Evolutionary conservation across 2,888 invertebrate genomes (phyloP).

Genomic region (Stenurella melanura): DNA sequence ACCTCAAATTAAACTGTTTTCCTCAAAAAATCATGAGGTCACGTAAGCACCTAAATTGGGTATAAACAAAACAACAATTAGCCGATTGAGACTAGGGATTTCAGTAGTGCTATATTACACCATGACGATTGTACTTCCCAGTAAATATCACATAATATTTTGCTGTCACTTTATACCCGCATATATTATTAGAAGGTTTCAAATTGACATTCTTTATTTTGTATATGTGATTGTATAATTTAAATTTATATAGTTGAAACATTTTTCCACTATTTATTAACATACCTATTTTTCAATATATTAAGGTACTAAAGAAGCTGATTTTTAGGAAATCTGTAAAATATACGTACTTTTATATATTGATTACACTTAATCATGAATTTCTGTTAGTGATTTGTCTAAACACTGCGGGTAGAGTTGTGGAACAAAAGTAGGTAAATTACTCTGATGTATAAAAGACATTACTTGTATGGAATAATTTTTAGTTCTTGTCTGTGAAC

Average conservation of each 20-base stretch:
- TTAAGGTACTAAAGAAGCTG: neutral
- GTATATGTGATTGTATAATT: neutral
- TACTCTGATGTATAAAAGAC: slow-evolving; percentile 5
- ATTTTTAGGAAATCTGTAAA: no score
- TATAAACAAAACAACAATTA: no score
- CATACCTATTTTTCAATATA: neutral
- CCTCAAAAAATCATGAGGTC: no score
- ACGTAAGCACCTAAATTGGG: no score
- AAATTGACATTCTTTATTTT: neutral
- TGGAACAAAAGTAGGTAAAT: slow-evolving; percentile 8
- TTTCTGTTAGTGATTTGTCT: neutral
- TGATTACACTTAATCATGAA: neutral
- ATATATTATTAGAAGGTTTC: slow-evolving; percentile 9
- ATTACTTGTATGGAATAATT: neutral
- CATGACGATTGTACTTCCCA: no score
- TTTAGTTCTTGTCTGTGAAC: neutral
- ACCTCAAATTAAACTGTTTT: no score
- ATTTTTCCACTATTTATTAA: neutral
- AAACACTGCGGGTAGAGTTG: neutral
- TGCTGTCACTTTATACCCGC: neutral
- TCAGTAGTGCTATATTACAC: no score
- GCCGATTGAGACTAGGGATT: no score
- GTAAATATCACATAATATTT: neutral
- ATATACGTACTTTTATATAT: neutral
- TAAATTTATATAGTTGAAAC: neutral